A percentile compares a stretch with the other conserved stretches of the same genome.
Evolutionary conservation across 2,113 vertebrate genomes (phyloP).

Genomic region (Patagioenas fasciata): DNA sequence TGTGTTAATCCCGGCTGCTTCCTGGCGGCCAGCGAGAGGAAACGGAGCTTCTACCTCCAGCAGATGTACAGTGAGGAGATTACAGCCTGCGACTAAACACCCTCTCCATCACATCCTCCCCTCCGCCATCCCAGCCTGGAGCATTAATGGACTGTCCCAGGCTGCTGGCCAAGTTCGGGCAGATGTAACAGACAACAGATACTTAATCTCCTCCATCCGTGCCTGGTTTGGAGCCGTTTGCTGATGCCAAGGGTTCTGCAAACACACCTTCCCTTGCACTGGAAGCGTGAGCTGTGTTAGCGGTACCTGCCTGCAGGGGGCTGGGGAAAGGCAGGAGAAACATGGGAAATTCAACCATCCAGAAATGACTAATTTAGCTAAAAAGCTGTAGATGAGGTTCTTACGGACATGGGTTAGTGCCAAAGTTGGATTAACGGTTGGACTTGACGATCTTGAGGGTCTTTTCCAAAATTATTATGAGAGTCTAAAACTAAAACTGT

Average conservation of each 20-base stretch:
- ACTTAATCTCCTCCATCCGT: background rate
- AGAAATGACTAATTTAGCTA: background rate
- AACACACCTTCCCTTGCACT: rapidly evolving
- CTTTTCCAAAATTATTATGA: too few species aligned
- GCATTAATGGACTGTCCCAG: constrained; percentile 29
- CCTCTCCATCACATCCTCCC: constrained; percentile 64
- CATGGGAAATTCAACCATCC: rapidly evolving
- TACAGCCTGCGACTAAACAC: constrained; percentile 41
- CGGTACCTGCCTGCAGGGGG: background rate
- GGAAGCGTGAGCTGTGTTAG: rapidly evolving
- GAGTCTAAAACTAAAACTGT: background rate
- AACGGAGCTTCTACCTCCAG: constrained; percentile 23
- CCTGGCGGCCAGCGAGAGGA: constrained; percentile 44
- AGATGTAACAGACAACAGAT: constrained; percentile 49
- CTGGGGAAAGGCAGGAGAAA: background rate
- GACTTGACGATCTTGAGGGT: too few species aligned
- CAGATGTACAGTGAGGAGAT: constrained; percentile 64
- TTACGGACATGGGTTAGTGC: too few species aligned
- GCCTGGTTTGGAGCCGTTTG: background rate
- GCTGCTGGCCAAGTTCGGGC: constrained; percentile 35
- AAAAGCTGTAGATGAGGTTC: background rate
- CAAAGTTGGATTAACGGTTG: too few species aligned
- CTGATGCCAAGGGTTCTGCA: background rate
- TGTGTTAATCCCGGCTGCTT: constrained; percentile 52
- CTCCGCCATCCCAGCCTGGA: background rate